Percentiles rank a stretch among this genome's conserved stretches.
These are phyloP conservation scores for Uropsilus gracilis DNA, from an alignment of 2,113 vertebrate species.

Conservation along the genomic window DNA sequence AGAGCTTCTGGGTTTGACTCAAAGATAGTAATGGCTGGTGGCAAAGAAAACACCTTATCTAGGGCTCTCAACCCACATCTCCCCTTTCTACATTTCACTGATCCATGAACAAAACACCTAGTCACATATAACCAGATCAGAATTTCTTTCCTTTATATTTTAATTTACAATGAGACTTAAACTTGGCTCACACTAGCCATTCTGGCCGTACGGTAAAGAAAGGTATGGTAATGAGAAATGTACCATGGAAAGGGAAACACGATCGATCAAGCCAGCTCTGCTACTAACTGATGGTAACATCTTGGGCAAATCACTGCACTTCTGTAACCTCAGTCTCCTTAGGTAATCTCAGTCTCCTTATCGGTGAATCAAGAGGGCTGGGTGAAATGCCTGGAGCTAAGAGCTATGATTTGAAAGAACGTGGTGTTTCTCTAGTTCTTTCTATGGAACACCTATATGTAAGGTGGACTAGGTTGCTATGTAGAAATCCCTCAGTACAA, in stretches of 20 bases:
- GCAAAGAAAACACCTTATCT: no score
- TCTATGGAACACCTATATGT: background rate
- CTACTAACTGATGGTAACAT: background rate
- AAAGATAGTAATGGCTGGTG: no score
- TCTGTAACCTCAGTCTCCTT: background rate
- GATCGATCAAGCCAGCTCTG: background rate
- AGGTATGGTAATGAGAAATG: background rate
- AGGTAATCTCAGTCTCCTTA: conserved; percentile 9
- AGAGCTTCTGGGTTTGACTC: conserved; percentile 3
- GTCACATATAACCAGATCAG: background rate
- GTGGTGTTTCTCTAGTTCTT: background rate
- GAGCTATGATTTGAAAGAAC: no score
- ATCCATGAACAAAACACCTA: background rate
- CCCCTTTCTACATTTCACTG: no score
- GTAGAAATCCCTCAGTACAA: conserved; percentile 11
- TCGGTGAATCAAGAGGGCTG: background rate
- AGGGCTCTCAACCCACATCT: no score
- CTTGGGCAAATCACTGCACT: background rate
- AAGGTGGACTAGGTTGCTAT: background rate
- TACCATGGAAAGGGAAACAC: background rate
- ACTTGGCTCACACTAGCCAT: background rate
- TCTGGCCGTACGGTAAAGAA: background rate
- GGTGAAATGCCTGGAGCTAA: background rate
- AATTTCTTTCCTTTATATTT: background rate
- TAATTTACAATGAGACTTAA: background rate